phyloP scores from a whole-genome alignment of 2,888 invertebrate genomes.

The Lasius fuliginosus region DNA sequence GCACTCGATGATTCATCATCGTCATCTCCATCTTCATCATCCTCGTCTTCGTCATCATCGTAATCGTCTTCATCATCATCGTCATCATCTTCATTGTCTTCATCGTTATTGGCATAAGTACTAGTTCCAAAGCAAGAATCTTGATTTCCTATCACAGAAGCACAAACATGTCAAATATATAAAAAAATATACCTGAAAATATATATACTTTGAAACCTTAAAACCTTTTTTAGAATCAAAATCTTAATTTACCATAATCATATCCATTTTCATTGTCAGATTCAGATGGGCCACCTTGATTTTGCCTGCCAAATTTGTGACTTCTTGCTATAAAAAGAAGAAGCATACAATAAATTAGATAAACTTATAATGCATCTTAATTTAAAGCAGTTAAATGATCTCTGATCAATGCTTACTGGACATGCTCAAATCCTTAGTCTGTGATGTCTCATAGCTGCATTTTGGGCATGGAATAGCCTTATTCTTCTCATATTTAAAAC shows the following conservation, averaged over 20 bases:
- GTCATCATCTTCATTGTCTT: slow-evolving; percentile 81
- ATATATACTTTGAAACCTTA: background rate
- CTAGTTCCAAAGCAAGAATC: slow-evolving; percentile 68
- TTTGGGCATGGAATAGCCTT: slow-evolving; percentile 97
- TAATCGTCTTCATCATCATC: slow-evolving; percentile 87
- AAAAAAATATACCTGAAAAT: background rate
- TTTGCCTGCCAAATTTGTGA: slow-evolving; percentile 96
- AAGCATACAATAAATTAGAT: slow-evolving; percentile 55
- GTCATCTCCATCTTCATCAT: slow-evolving; percentile 84
- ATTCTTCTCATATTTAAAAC: slow-evolving; percentile 95
- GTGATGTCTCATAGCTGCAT: slow-evolving; percentile 96
- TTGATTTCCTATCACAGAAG: slow-evolving; percentile 74
- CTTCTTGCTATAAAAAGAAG: slow-evolving; percentile 89
- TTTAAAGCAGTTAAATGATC: slow-evolving; percentile 1
- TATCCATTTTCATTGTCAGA: slow-evolving; percentile 90
- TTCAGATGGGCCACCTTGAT: slow-evolving; percentile 88
- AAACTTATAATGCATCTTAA: slow-evolving; percentile 28
- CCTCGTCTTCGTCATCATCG: slow-evolving; percentile 85
- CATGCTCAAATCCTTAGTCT: slow-evolving; percentile 98
- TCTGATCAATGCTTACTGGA: slow-evolving; percentile 90
- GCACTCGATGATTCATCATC: slow-evolving; percentile 59
- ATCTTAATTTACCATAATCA: slow-evolving; percentile 84
- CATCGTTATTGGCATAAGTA: slow-evolving; percentile 79
- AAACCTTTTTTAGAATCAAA: background rate
- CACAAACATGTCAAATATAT: slow-evolving; percentile 3